Evolutionary conservation across 2,113 vertebrate species (phyloP).

Genomic region (Dicentrarchus labrax): DNA sequence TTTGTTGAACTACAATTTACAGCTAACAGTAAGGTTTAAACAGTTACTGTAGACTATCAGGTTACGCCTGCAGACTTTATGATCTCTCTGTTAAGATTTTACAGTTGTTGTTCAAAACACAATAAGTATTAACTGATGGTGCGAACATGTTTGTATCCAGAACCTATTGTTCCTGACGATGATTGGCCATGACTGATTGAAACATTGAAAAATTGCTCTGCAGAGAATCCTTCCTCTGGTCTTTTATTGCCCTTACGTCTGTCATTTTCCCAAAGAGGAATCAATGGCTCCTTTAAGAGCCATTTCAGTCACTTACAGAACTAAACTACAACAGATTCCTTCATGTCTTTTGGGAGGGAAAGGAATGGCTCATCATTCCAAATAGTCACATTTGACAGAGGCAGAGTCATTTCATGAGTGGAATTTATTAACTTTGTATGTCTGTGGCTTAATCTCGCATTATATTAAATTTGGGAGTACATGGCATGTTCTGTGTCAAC

Average conservation of each 20-base stretch:
- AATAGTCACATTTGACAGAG: neutral
- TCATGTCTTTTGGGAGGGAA: neutral
- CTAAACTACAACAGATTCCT: slow-evolving; percentile 3
- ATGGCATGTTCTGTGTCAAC: neutral
- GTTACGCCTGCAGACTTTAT: neutral
- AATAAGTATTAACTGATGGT: neutral
- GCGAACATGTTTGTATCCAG: neutral
- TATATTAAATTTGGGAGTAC: neutral
- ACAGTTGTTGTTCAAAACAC: neutral
- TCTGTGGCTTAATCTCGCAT: neutral
- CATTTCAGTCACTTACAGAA: slow-evolving; percentile 7
- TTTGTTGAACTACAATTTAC: neutral
- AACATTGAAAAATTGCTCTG: slow-evolving; percentile 9
- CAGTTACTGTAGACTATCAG: too few relatives aligned
- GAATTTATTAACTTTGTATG: neutral
- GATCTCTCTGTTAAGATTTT: neutral
- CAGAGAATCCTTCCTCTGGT: neutral
- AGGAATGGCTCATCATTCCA: neutral
- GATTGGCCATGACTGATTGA: neutral
- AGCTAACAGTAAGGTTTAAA: neutral
- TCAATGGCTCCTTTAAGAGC: neutral
- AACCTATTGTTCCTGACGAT: neutral
- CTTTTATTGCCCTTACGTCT: neutral
- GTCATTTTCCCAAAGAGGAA: slow-evolving; percentile 12
- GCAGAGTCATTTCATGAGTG: neutral